Base-by-base conservation (phyloP, 2,888 invertebrate species). In the Lasioglossum oenotherae region DNA sequence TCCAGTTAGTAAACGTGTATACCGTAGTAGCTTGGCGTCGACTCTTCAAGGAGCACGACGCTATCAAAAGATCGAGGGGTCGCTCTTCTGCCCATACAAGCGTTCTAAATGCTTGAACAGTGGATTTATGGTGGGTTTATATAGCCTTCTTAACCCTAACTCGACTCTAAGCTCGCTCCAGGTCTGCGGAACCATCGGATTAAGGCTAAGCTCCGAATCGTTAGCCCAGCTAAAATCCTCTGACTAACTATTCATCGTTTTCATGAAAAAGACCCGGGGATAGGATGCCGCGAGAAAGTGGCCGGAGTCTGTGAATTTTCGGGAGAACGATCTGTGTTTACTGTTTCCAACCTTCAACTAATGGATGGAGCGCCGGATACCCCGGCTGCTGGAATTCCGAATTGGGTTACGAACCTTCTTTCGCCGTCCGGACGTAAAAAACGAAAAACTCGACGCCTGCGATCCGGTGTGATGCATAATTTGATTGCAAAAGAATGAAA, bases 91-190 rank as follows among this genome's bases (percentile, higher is more conserved):
- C 38, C 41, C 60, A 38, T 41, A 75, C 74, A 74, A 74, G 69
- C 73, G 57, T 57, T 83, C 69, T 73, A 82, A 88, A 79, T 72
- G 78, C 49, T 38, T 80, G 38, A 79, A 84, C 80, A 79, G 73
- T 46, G 88, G 74, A 88, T 88, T 88, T 84, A 88, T 86, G 71
- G 84, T 3, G 35, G 84, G 84, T 86, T 88, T 88, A 88, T 88
- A 81, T 53, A 81, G 84, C 74, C 86, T 88, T 88, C 88, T 88
- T 88, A 88, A 86, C 84, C 88, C 88, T 84, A 84, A 88, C 82
- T 85, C 81, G 77, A 64, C 77, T 53, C 78, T 87, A 87, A 87
- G 87, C 87, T 87, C 73, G 67, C 81, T 41, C 73, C 31, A 27
- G 46, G 72, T 16, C 80, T 44, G 64, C 74, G 64, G 74, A 74